Conservation (phyloP, 2,113 vertebrate genomes). For the Cheirogaleus medius region DNA sequence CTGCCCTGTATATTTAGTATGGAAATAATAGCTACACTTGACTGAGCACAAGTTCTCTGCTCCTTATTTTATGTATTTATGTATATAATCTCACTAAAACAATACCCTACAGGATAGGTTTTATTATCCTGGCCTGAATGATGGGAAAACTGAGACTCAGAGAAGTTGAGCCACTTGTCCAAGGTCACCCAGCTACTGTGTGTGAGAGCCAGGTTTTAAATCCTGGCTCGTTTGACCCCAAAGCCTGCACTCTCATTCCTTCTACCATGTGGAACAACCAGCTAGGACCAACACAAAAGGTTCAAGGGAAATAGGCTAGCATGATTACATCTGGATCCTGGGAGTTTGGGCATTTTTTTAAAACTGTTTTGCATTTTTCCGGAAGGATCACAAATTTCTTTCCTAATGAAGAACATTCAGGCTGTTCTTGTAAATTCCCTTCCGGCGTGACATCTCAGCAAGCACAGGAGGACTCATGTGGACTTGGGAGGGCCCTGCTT, state of each 20-base stretch:
- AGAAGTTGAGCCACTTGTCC: not conserved
- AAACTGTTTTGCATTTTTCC: not conserved
- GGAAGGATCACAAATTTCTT: not conserved
- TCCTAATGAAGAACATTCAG: not conserved
- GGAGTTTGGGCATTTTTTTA: not conserved
- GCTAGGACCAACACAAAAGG: rapidly evolving
- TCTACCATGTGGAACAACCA: rapidly evolving
- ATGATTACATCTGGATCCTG: too few species aligned
- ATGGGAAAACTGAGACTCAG: not conserved
- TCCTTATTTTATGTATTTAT: not conserved
- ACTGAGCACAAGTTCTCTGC: not conserved
- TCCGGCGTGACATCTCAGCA: not conserved
- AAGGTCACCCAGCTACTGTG: not conserved
- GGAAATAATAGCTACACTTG: not conserved
- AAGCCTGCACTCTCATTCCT: not conserved
- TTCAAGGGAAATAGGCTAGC: not conserved
- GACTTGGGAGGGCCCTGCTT: not conserved
- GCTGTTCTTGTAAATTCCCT: not conserved
- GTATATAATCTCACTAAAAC: not conserved
- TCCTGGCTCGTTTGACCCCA: too few species aligned
- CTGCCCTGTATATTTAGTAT: not conserved
- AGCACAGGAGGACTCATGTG: not conserved
- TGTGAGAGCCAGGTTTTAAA: not conserved
- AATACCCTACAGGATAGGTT: not conserved
- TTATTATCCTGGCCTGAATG: not conserved